Conservation (phyloP, 2,888 invertebrate species). For the Sceliomorpha sp. region DNA sequence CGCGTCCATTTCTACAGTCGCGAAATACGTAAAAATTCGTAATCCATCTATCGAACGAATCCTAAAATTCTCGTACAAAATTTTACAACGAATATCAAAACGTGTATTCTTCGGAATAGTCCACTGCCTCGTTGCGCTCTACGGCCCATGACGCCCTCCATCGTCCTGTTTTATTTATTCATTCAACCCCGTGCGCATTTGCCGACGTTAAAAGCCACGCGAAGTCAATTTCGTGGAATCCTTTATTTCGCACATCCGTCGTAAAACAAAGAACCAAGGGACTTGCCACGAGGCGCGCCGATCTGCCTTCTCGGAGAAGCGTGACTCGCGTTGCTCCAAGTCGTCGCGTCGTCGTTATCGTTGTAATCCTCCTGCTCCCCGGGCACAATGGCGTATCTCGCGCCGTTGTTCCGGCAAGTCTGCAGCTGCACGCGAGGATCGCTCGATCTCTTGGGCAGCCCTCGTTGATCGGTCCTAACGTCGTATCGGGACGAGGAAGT, state of each 20-base stretch:
- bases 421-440: conserved; percentile 61
- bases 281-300: conserved; percentile 66
- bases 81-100: no score
- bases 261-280: neutral
- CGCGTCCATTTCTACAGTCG: no score
- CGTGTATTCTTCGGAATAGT: no score
- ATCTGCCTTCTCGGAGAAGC: conserved; percentile 59
- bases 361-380: conserved; percentile 63
- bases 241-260: neutral
- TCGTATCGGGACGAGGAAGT: conserved; percentile 68
- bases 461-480: conserved; percentile 67
- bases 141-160: no score
- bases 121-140: no score
- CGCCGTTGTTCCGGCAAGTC: conserved; percentile 59
- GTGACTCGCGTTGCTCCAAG: conserved; percentile 54
- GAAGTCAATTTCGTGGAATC: no score
- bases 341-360: conserved; percentile 57
- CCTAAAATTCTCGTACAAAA: no score
- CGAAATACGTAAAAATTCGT: no score
- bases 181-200: no score
- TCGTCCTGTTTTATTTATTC: no score
- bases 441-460: conserved; percentile 65
- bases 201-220: no score
- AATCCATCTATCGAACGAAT: no score
- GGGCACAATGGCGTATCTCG: conserved; percentile 66